Evolutionary conservation across 2,113 vertebrate genomes (phyloP).

Genomic region (Drymodes brunneopygia): DNA sequence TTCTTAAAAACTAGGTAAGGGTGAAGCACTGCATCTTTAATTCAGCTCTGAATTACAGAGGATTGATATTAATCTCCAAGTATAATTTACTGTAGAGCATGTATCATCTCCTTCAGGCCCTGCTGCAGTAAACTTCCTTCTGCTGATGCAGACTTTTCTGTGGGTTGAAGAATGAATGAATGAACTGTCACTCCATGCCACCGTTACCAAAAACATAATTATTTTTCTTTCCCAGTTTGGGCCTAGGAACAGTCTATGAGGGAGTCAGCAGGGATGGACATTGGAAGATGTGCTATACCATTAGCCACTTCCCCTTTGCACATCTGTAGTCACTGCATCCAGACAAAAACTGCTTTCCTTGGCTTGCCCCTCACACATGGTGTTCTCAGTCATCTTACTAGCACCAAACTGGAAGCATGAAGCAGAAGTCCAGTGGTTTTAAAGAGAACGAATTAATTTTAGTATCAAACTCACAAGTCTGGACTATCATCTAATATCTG

Average conservation of each 20-base stretch:
- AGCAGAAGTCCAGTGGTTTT: not conserved
- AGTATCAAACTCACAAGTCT: not conserved
- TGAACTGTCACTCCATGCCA: constrained; percentile 56
- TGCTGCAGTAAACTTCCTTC: constrained; percentile 38
- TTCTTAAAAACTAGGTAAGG: not conserved
- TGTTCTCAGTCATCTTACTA: not conserved
- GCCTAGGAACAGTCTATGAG: constrained; percentile 45
- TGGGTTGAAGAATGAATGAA: constrained; percentile 23
- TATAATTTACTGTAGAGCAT: constrained; percentile 39
- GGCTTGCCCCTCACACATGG: not conserved
- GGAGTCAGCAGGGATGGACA: not conserved
- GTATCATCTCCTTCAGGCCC: constrained; percentile 41
- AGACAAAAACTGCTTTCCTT: not conserved
- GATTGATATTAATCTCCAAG: constrained; percentile 58
- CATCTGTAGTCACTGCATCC: not conserved
- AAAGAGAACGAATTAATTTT: not conserved
- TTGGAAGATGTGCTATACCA: not conserved
- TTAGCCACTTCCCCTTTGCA: not conserved
- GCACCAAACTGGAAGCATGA: not conserved
- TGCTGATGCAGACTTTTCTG: constrained; percentile 9
- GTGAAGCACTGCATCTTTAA: not conserved
- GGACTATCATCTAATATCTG: not conserved
- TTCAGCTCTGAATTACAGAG: constrained; percentile 37
- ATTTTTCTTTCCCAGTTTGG: constrained; percentile 58
- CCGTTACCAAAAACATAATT: constrained; percentile 59